These are phyloP conservation scores for Moxostoma hubbsi DNA, from an alignment of 2,797 vertebrate genomes.

Conservation along the genomic window DNA sequence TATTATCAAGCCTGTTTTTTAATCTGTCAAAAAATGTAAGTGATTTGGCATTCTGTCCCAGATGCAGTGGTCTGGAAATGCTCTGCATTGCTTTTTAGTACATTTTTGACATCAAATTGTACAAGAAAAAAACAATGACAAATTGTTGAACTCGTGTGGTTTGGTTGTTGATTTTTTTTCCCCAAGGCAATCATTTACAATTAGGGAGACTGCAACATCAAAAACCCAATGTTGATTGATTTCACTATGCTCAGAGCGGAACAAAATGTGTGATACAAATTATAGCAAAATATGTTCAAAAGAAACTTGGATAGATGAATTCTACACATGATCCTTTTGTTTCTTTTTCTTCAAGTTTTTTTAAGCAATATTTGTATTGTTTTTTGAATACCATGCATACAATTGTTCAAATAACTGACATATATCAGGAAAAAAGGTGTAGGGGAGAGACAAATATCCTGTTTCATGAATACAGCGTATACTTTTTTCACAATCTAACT, in stretches of 20 bases:
- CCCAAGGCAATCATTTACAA: constrained; percentile 48
- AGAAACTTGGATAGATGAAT: background rate
- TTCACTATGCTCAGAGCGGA: constrained; percentile 16
- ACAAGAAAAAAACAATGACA: constrained; percentile 37
- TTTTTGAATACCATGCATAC: too few relatives aligned
- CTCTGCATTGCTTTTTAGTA: constrained; percentile 13
- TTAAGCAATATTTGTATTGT: background rate
- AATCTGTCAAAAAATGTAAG: constrained; percentile 34
- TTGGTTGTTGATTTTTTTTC: constrained; percentile 34
- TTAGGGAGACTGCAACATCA: constrained; percentile 47
- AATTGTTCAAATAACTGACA: too few relatives aligned
- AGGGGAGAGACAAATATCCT: too few relatives aligned
- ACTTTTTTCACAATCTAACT: too few relatives aligned
- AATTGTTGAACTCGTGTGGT: constrained; percentile 34
- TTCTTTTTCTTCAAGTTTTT: background rate
- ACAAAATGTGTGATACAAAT: constrained; percentile 24
- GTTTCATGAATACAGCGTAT: too few relatives aligned
- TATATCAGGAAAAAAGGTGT: too few relatives aligned
- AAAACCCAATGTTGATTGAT: constrained; percentile 45
- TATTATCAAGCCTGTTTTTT: constrained; percentile 32
- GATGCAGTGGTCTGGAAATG: constrained; percentile 31
- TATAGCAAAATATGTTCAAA: constrained; percentile 31
- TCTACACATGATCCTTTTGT: background rate
- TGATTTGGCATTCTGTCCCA: constrained; percentile 25
- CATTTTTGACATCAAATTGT: constrained; percentile 41